Percentiles rank a stretch among this genome's conserved stretches.
These are phyloP conservation scores for Rousettus madagascariensis DNA, from an alignment of 2,797 vertebrate species.

Conservation along the genomic window DNA sequence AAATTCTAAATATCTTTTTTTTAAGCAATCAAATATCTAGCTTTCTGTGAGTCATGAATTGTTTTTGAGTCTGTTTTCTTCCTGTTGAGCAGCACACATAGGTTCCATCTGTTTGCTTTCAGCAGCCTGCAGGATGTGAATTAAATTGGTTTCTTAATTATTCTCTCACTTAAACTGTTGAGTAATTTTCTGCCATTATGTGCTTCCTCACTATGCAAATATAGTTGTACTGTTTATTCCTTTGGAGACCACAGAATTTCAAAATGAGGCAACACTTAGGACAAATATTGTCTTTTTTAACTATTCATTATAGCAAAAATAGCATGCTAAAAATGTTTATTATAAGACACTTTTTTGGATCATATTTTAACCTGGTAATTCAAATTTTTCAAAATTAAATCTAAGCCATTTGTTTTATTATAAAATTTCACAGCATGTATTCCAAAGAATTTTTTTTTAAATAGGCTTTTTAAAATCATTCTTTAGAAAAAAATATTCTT, in stretches of 20 bases:
- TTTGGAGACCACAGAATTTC: conserved; percentile 15
- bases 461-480: not conserved
- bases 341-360: not conserved
- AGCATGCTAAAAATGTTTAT: not conserved
- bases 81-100: conserved; percentile 45
- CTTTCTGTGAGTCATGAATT: conserved; percentile 27
- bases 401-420: not conserved
- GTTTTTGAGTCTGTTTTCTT: conserved; percentile 48
- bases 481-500: not conserved
- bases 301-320: conserved; percentile 22
- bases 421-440: not conserved
- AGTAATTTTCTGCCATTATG: conserved; percentile 75
- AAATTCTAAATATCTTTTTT: not conserved
- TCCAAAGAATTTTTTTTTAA: not conserved
- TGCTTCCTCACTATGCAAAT: conserved; percentile 77
- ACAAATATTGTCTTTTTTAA: conserved; percentile 37
- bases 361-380: conserved; percentile 39
- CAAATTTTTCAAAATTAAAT: conserved; percentile 31
- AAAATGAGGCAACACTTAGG: not conserved
- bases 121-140: conserved; percentile 47
- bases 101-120: conserved; percentile 53
- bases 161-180: conserved; percentile 54
- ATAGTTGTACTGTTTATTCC: not conserved
- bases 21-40: conserved; percentile 21
- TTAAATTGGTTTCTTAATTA: conserved; percentile 76